phyloP scores from a whole-genome alignment of 1,140 invertebrate genomes.

The Thaumatotibia leucotreta region DNA sequence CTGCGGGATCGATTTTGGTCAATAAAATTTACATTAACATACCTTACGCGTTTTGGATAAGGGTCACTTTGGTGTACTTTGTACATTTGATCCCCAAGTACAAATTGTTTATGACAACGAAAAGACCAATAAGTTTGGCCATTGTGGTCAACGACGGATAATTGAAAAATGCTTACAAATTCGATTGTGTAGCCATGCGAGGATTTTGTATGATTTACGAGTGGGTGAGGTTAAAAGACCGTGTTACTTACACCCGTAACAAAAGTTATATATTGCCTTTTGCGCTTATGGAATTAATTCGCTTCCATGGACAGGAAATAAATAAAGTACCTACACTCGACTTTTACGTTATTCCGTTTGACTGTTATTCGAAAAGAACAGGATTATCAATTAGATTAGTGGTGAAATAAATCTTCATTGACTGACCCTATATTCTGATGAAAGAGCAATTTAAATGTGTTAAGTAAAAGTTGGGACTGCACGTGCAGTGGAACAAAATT shows the following conservation, averaged over 20 bases:
- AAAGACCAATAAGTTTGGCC: conserved; percentile 54
- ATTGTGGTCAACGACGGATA: conserved; percentile 66
- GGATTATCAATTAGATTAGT: background rate
- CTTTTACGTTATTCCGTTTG: background rate
- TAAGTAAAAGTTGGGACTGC: background rate
- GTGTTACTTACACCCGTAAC: conserved; percentile 23
- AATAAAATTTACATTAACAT: conserved; percentile 15
- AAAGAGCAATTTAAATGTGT: conserved; percentile 1
- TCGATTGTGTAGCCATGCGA: conserved; percentile 54
- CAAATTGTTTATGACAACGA: conserved; percentile 53
- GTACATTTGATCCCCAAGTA: conserved; percentile 22
- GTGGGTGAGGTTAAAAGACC: conserved; percentile 38
- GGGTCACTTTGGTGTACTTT: conserved; percentile 17
- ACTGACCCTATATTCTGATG: background rate
- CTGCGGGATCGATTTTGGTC: conserved; percentile 28
- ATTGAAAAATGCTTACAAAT: conserved; percentile 66
- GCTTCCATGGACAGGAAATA: background rate
- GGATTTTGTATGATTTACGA: conserved; percentile 57
- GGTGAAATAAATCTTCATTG: background rate
- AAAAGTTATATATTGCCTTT: conserved; percentile 23
- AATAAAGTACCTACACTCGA: conserved; percentile 6
- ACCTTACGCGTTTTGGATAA: conserved; percentile 20
- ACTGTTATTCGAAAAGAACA: no score
- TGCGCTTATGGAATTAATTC: conserved; percentile 12
- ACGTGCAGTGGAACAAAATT: conserved; percentile 14